Evolutionary conservation across 2,797 vertebrate species (phyloP).

Genomic region (Nyctalus aviator): DNA sequence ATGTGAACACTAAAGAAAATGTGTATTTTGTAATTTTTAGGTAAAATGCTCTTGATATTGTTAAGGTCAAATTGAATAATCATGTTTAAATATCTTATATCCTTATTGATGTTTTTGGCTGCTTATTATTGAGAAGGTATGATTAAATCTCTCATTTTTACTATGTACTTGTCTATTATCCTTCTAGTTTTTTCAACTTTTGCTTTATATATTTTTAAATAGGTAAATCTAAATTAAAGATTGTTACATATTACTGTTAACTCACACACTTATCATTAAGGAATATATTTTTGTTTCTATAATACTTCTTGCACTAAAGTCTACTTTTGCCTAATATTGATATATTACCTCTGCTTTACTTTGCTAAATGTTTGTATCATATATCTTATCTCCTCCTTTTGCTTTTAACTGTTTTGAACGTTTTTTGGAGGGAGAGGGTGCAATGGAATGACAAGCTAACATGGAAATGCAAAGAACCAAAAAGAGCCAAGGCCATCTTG

Average conservation of each 20-base stretch:
- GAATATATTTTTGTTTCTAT: slow-evolving; percentile 12
- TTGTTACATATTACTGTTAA: slow-evolving; percentile 13
- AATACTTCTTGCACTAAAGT: slow-evolving; percentile 35
- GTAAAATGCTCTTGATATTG: neutral
- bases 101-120: neutral
- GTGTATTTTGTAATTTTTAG: neutral
- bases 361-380: neutral
- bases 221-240: neutral
- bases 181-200: neutral
- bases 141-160: slow-evolving; percentile 39
- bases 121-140: neutral
- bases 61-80: slow-evolving; percentile 19
- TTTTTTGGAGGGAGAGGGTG: neutral
- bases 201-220: slow-evolving; percentile 7
- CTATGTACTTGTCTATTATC: neutral
- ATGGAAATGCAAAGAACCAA: neutral
- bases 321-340: slow-evolving; percentile 43
- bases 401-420: neutral
- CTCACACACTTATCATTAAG: neutral
- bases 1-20: neutral
- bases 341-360: neutral
- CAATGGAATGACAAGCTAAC: neutral
- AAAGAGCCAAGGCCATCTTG: neutral
- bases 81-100: slow-evolving; percentile 21
- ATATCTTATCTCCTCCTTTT: slow-evolving; percentile 39